Percentiles rank a stretch among this genome's conserved stretches.
Conservation (phyloP, 2,113 vertebrate genomes). For the Atlantisia rogersi region DNA sequence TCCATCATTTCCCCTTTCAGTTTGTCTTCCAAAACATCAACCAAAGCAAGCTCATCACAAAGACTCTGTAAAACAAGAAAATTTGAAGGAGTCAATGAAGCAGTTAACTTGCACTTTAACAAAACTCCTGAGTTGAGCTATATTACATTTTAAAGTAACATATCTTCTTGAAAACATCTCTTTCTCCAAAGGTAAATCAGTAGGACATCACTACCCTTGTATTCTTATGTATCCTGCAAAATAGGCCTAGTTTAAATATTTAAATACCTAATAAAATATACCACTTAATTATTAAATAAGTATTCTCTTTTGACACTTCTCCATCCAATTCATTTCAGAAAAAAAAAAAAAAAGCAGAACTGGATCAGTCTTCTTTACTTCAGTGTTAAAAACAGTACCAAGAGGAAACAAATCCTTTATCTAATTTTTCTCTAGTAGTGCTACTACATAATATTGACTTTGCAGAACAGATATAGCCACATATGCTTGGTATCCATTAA, state of each 20-base stretch:
- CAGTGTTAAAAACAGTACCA: not conserved
- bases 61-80: slow-evolving; percentile 77
- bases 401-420: not conserved
- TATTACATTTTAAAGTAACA: not conserved
- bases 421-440: not conserved
- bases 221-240: not conserved
- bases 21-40: slow-evolving; percentile 95
- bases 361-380: not conserved
- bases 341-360: not conserved
- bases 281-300: not conserved
- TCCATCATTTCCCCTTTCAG: slow-evolving; percentile 99
- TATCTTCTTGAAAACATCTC: not conserved
- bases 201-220: not conserved
- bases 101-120: not conserved
- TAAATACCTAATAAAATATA: not conserved
- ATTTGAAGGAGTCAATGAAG: not conserved
- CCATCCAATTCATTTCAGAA: not conserved
- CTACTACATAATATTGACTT: not conserved
- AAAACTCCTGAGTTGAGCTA: not conserved
- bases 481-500: not conserved
- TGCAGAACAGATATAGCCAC: not conserved
- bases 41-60: slow-evolving; percentile 92
- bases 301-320: not conserved
- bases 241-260: not conserved
- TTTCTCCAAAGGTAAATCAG: not conserved